phyloP scores from a whole-genome alignment of 2,888 invertebrate genomes.

The Zeuzera pyrina region DNA sequence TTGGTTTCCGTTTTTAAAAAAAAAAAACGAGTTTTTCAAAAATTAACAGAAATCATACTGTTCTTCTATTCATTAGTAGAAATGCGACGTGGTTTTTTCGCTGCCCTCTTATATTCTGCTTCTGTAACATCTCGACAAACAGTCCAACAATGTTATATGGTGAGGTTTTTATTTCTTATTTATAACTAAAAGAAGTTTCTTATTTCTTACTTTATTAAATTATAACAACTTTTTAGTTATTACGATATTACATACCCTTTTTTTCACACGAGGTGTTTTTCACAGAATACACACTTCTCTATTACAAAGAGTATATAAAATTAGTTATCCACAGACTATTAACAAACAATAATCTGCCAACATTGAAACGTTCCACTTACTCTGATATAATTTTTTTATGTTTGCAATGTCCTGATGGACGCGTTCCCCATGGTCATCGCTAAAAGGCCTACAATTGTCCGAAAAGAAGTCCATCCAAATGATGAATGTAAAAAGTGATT shows the following conservation, averaged over 20 bases:
- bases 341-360: conserved; percentile 1
- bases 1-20: not conserved
- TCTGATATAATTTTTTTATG: not conserved
- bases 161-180: no score
- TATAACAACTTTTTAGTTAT: no score
- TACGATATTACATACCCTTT: no score
- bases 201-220: no score
- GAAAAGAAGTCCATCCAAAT: not conserved
- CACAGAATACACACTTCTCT: no score
- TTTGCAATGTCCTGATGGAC: conserved; percentile 1
- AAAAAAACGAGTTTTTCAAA: conserved; percentile 1
- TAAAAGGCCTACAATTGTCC: not conserved
- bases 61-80: conserved; percentile 1
- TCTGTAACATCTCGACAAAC: no score
- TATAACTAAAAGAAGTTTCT: no score
- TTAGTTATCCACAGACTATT: no score
- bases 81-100: conserved; percentile 1
- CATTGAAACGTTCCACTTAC: not conserved
- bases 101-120: conserved; percentile 2
- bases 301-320: no score
- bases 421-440: not conserved
- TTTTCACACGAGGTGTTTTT: no score
- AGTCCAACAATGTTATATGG: no score
- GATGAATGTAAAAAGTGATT: conserved; percentile 1
- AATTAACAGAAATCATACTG: not conserved